Evolutionary conservation across 1,140 invertebrate species (phyloP).

Genomic region (Aphelinus atriplicis): DNA sequence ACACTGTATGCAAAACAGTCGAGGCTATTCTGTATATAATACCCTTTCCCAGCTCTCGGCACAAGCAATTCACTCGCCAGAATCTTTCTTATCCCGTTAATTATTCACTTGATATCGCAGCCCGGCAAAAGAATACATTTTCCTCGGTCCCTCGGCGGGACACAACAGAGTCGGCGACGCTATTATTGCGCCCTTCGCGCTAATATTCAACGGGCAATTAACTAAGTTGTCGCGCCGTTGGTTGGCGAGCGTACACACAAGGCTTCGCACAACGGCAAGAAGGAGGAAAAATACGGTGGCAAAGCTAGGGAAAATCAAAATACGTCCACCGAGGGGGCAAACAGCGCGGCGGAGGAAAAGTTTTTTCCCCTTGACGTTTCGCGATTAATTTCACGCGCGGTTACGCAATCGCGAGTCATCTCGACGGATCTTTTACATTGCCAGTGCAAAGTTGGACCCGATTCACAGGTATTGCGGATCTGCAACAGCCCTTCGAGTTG

Average conservation of each 20-base stretch:
- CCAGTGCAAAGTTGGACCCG: no score
- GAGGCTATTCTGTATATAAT: no score
- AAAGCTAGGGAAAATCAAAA: not conserved
- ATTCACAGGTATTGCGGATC: no score
- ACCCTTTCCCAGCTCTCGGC: no score
- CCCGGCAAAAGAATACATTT: not conserved
- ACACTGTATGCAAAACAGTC: no score
- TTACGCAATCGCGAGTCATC: not conserved
- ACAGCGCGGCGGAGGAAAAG: not conserved
- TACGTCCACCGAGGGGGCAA: no score
- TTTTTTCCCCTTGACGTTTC: not conserved
- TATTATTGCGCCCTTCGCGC: not conserved
- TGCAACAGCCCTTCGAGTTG: no score
- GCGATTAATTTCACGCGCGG: conserved; percentile 5
- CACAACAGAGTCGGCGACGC: not conserved
- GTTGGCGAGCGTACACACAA: not conserved
- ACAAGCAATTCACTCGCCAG: not conserved
- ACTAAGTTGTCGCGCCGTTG: not conserved
- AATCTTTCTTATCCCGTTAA: not conserved
- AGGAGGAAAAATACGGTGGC: not conserved
- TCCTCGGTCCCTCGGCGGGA: not conserved
- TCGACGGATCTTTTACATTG: no score
- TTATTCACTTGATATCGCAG: no score
- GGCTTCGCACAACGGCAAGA: not conserved
- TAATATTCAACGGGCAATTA: conserved; percentile 18